Evolutionary conservation across 2,113 vertebrate species (phyloP).

Genomic region (Apteryx owenii): DNA sequence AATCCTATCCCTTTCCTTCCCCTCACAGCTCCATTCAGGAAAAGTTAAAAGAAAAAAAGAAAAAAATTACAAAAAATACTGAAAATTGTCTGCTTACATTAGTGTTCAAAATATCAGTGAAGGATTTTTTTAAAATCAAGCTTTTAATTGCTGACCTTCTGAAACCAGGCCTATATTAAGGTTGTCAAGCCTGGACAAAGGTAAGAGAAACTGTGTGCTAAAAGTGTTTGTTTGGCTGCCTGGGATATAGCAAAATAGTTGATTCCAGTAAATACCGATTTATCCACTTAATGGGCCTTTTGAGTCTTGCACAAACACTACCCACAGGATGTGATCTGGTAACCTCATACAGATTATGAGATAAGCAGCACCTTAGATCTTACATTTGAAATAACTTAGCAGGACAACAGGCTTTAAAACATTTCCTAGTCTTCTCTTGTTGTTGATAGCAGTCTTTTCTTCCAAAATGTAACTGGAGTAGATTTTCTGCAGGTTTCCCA

Average conservation of each 20-base stretch:
- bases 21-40: too few species aligned
- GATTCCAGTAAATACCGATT: not conserved
- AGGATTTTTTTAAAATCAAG: not conserved
- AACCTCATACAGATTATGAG: rapidly evolving
- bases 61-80: not conserved
- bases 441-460: not conserved
- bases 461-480: rapidly evolving
- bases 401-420: rapidly evolving
- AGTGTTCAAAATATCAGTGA: not conserved
- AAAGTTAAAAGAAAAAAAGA: too few species aligned
- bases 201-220: not conserved
- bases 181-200: not conserved
- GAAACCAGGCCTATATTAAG: not conserved
- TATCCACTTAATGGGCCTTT: too few species aligned
- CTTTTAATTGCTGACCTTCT: not conserved
- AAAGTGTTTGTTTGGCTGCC: not conserved
- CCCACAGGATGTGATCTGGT: rapidly evolving
- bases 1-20: too few species aligned
- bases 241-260: rapidly evolving
- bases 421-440: not conserved
- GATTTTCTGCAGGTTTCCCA: not conserved
- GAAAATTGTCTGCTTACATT: not conserved
- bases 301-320: not conserved
- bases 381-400: not conserved
- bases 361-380: rapidly evolving